Conservation (phyloP, 2,113 vertebrate genomes). For the Toxostoma redivivum region DNA sequence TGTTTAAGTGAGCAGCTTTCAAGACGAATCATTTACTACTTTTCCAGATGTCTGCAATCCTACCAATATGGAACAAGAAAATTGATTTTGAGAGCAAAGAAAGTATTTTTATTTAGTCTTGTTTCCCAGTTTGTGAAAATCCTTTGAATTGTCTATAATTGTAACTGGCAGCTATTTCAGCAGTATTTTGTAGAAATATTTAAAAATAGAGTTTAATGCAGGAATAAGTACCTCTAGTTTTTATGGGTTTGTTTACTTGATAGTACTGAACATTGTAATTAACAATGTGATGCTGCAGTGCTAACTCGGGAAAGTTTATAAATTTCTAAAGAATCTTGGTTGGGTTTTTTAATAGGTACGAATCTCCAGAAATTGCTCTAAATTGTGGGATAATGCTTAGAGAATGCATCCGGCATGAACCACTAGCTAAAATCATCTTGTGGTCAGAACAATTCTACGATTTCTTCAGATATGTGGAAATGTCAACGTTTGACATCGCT, state of each 20-base stretch:
- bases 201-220: background rate
- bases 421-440: conserved; percentile 85
- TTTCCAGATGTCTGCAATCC: background rate
- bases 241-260: background rate
- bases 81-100: background rate
- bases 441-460: conserved; percentile 88
- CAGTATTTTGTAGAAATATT: background rate
- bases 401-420: conserved; percentile 85
- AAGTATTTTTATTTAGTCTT: background rate
- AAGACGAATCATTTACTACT: background rate
- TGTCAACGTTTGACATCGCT: conserved; percentile 87
- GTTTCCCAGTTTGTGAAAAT: background rate
- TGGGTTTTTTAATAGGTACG: conserved; percentile 64
- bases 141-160: background rate
- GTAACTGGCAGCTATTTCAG: background rate
- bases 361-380: conserved; percentile 84
- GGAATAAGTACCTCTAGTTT: background rate
- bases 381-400: conserved; percentile 88
- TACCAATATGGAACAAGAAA: background rate
- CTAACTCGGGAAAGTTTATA: background rate
- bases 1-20: background rate
- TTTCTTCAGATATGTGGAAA: conserved; percentile 88
- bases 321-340: background rate
- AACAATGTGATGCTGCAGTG: background rate
- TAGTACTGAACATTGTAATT: background rate